Evolutionary conservation across 2,888 invertebrate species (phyloP), one percentile per base, ranked within the genome.

Genomic region (Ischnura elegans): DNA sequence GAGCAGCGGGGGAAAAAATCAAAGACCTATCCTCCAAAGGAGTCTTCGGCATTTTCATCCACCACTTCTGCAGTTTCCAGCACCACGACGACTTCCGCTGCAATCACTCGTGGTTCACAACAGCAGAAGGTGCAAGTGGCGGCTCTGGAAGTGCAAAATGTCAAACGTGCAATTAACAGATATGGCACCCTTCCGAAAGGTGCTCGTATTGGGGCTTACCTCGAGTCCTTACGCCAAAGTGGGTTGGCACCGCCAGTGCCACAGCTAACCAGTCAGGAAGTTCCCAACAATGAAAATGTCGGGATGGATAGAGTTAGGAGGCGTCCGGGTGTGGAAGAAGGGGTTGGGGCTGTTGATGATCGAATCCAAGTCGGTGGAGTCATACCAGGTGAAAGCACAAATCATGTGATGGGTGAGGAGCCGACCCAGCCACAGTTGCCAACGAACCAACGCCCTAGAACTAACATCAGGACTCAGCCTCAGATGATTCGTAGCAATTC

Each of bases 171-270:
- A 87, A 98, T 98, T 94, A 99, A 98, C 96, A 97, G 99, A 46
- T 99, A 99, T 96, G 99, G 99, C 36, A 99, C 99, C 19, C 96
- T 99, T 95, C 99, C 99, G 0, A 99, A 99, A 96, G 99, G 98
- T 90, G 99, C 99, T 19, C 97, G 99, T 94, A 99, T 99, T 95
- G 99, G 99, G 51, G 99, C 99, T 10, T 99, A 99, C 96, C 96
- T 99, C 93, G 99, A 99, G 96, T 99, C 99, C 8, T 97, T 99
- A 95, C 97, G 98, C 87, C 98, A 98, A 95, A 98, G 98, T 95
- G 98, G 97, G 93, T 96, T 96, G 95, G 96, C 97, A 94, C 96
- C 96, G 0, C 90, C 94, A 94, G 94, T 93, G 61, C 95, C 93
- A 90, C 95, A 45, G 93, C 95, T 16, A 21, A 94, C 94, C 87